Evolutionary conservation across 2,797 vertebrate genomes (phyloP).

Genomic region (Gorsachius magnificus): DNA sequence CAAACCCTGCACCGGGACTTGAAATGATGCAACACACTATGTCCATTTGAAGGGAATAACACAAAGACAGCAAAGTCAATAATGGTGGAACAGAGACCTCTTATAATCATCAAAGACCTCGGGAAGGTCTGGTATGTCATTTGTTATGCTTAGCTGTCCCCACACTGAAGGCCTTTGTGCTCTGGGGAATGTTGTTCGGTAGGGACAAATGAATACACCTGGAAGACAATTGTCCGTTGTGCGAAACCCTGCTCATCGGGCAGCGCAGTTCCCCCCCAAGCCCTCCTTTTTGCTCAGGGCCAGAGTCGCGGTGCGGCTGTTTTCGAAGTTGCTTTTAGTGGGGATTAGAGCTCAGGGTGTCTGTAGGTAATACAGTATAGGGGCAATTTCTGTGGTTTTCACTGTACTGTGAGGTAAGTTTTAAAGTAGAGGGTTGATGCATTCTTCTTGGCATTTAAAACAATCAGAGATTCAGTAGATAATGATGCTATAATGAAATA

Average conservation of each 20-base stretch:
- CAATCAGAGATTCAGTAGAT: not conserved
- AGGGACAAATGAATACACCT: constrained; percentile 71
- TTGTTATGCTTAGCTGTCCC: constrained; percentile 59
- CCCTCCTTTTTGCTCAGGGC: not conserved
- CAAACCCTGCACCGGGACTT: constrained; percentile 10
- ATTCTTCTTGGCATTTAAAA: not conserved
- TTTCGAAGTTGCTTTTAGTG: not conserved
- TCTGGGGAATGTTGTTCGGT: constrained; percentile 12
- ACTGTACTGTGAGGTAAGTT: not conserved
- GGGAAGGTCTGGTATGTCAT: constrained; percentile 33
- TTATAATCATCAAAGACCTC: constrained; percentile 35
- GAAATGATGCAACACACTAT: constrained; percentile 42
- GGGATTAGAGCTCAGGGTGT: not conserved
- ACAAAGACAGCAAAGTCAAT: constrained; percentile 58
- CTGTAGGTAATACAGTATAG: not conserved
- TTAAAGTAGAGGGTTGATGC: not conserved
- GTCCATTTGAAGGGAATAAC: constrained; percentile 27
- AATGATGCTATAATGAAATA: not conserved
- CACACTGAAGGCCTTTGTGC: constrained; percentile 65
- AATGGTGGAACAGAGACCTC: constrained; percentile 22
- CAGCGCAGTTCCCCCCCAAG: not conserved
- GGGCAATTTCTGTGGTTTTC: not conserved
- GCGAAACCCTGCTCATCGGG: not conserved
- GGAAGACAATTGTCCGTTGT: constrained; percentile 66
- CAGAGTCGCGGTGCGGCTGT: rapidly evolving